Conservation (phyloP, 2,888 invertebrate genomes). For the Limnephilus marmoratus region DNA sequence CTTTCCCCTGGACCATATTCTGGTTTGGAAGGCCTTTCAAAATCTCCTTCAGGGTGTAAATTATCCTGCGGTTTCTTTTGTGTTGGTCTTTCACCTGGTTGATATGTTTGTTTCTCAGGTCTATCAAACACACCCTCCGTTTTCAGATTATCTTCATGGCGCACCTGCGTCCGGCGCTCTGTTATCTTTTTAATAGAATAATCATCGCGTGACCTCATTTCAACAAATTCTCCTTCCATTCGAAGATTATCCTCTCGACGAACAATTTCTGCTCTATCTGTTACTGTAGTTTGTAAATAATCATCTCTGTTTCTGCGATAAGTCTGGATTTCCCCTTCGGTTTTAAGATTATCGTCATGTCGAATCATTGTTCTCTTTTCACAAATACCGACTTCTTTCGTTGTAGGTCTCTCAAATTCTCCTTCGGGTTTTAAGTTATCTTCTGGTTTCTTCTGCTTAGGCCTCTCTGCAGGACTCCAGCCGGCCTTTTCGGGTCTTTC, state of each 20-base stretch:
- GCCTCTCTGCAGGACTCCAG: slow-evolving; percentile 70
- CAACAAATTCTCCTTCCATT: slow-evolving; percentile 79
- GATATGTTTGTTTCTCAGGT: slow-evolving; percentile 71
- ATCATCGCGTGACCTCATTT: slow-evolving; percentile 72
- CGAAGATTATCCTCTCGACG: slow-evolving; percentile 73
- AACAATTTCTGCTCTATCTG: slow-evolving; percentile 73
- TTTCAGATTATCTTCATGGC: slow-evolving; percentile 78
- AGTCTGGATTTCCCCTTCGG: slow-evolving; percentile 76
- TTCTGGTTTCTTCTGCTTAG: slow-evolving; percentile 73
- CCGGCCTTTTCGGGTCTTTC: slow-evolving; percentile 70
- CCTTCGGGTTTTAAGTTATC: slow-evolving; percentile 78
- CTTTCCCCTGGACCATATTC: slow-evolving; percentile 75
- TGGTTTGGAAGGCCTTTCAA: slow-evolving; percentile 75
- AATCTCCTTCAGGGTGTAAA: slow-evolving; percentile 78
- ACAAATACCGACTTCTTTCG: slow-evolving; percentile 76
- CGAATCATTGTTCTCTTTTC: slow-evolving; percentile 72
- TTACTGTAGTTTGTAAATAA: slow-evolving; percentile 69
- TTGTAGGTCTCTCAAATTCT: slow-evolving; percentile 75
- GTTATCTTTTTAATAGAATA: slow-evolving; percentile 72
- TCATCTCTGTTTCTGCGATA: slow-evolving; percentile 72
- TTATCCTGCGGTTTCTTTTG: slow-evolving; percentile 77
- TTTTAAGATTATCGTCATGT: slow-evolving; percentile 78
- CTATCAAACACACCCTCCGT: slow-evolving; percentile 78
- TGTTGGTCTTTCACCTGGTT: slow-evolving; percentile 72
- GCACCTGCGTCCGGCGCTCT: slow-evolving; percentile 79